These are phyloP conservation scores for Arenicola marina DNA, from an alignment of 2,888 invertebrate genomes.

Conservation along the genomic window DNA sequence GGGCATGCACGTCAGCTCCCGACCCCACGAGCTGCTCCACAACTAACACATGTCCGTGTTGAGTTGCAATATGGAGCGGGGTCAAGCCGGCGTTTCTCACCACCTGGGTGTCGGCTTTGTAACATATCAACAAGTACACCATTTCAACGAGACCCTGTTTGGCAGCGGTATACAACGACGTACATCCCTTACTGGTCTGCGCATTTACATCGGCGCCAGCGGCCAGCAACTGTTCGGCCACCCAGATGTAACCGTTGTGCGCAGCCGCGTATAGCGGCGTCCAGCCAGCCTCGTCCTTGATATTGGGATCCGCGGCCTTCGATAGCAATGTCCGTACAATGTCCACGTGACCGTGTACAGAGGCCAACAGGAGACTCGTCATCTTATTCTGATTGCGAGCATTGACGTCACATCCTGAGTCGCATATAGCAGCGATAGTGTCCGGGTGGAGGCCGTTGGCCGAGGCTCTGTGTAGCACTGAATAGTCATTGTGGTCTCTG, in stretches of 20 bases:
- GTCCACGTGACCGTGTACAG: conserved; percentile 4
- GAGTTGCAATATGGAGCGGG: conserved; percentile 14
- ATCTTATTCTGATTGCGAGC: not conserved
- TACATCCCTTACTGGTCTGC: conserved; percentile 10
- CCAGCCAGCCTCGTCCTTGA: conserved; percentile 8
- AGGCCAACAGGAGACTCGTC: conserved; percentile 2
- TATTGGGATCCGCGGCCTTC: conserved; percentile 7
- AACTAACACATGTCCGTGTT: conserved; percentile 8
- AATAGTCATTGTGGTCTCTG: not conserved
- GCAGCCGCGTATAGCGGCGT: conserved; percentile 7
- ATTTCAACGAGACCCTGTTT: not conserved
- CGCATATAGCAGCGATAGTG: not conserved
- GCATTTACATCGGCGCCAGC: not conserved
- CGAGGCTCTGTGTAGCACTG: not conserved
- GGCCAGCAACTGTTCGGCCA: not conserved
- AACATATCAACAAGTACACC: conserved; percentile 5
- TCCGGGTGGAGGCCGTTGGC: not conserved
- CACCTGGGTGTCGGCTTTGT: conserved; percentile 4
- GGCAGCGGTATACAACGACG: conserved; percentile 7
- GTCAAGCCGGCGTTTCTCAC: conserved; percentile 9
- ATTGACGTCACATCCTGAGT: not conserved
- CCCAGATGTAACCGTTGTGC: conserved; percentile 1
- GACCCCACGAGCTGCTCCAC: conserved; percentile 12
- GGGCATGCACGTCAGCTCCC: conserved; percentile 8
- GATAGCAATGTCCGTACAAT: conserved; percentile 3